These are phyloP conservation scores for Callinectes sapidus DNA, from an alignment of 2,888 invertebrate species.

Conservation along the genomic window DNA sequence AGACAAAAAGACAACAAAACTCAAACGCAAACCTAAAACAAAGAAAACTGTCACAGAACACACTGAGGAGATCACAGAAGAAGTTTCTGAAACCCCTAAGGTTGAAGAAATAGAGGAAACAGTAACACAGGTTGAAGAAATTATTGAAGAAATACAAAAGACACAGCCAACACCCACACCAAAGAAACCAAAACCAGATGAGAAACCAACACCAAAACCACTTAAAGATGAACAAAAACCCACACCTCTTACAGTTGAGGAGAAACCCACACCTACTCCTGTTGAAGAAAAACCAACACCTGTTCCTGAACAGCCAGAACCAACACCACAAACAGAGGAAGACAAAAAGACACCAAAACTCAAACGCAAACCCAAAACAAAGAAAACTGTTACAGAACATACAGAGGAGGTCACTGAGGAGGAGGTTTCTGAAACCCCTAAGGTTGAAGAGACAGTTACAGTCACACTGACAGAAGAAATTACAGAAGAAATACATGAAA, in stretches of 20 bases:
- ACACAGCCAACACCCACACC: neutral
- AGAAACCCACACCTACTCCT: too few species aligned
- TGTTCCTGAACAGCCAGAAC: neutral
- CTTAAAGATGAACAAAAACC: neutral
- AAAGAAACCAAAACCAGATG: neutral
- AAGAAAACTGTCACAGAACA: neutral
- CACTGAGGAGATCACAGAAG: neutral
- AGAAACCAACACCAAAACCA: conserved; percentile 29
- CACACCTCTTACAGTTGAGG: neutral
- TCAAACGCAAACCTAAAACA: neutral
- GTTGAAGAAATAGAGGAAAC: neutral
- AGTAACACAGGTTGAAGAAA: neutral
- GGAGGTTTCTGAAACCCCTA: neutral
- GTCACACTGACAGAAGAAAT: neutral
- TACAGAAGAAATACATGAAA: neutral
- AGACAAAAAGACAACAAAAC: conserved; percentile 15
- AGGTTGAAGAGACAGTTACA: neutral
- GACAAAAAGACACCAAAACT: conserved; percentile 8
- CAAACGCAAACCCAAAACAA: neutral
- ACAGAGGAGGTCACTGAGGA: neutral
- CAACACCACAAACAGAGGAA: neutral
- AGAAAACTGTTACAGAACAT: neutral
- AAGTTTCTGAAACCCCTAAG: neutral
- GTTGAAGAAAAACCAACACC: neutral
- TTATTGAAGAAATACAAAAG: neutral